Evolutionary conservation across 1,140 invertebrate species (phyloP), one percentile per base, ranked within the genome.

Genomic region (Chelonus insularis): DNA sequence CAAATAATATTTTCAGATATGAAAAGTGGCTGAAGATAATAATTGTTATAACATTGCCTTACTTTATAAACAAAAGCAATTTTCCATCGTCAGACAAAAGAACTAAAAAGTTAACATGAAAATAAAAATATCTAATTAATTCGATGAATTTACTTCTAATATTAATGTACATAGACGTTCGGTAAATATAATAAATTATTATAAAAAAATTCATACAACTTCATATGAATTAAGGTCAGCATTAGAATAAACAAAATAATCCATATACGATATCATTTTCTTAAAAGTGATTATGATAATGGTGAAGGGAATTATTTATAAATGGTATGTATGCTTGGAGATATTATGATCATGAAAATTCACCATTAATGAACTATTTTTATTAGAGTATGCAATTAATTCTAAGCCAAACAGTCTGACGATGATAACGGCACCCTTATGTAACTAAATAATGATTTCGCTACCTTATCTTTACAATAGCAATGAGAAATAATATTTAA

Each of bases 401-500:
- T 50, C 29, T 39, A 21, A 39, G 32, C 16, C 52, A 39, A 20
- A 59, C 50, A 64, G 62, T 71, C 70, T 68, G 70, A 70, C 72
- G 71, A 79, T 76, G 70, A 65, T 69, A 64, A 69, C 62, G 68
- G 66, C 64, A 73, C 52, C 68, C 68, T 73, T 75, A 78, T 59
- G 71, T 63, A 60, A 70, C 70, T 75, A 76, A 74, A 63, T 66
- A 70, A 74, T 71, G 60, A 75, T 79, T 71, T 65, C 57, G 67
- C 69, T 76, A 74, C 68, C 64, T 75, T 73, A 74, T 62, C 72
- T 77, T n/a, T n/a, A 78, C 62, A 63, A 71, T 75, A 78, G 71
- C 70, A 78, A 52, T 52, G 36, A 12, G 25, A 52, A 52, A 52
- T 45, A 79, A 79, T 77, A 75, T 75, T 74, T 64, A 72, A 74